Evolutionary conservation across 2,888 invertebrate genomes (phyloP), one percentile per base, ranked within the genome.

Genomic region (Lobophora halterata): DNA sequence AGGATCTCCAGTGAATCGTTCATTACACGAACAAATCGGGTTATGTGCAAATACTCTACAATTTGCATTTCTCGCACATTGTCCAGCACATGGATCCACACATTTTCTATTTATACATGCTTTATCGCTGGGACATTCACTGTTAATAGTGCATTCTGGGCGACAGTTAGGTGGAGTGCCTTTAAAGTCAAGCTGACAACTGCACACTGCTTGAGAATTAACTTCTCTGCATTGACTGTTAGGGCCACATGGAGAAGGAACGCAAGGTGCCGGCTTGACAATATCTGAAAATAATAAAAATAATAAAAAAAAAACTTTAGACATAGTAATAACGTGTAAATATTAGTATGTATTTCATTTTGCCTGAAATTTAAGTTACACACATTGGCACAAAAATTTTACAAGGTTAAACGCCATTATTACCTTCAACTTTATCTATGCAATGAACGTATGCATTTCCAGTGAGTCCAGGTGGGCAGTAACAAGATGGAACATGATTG

Each of bases 11-110:
- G 93, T 93, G 58, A 89, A 91, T 31, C 91, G 90, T 7, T 90
- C 77, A 46, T 91, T 90, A 66, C 95, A 95, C 9, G 92, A 91
- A 67, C 95, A 95, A 49, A 94, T 90, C 1, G 96, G 95, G 65
- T 93, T 94, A 64, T 96, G 96, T 58, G 93, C 93, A 45, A 93
- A 91, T 10, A 95, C 95, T 71, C 92, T 91, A 56, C 96, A 96
- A 35, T 91, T 89, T 5, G 96, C 93, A 61, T 92, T 93, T 51
- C 91, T 89, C 8, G 94, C 96, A 61, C 96, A 96, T 23, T 93
- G 91, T 28, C 93, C 93, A 1, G 90, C 88, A 56, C 95, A 96
- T 5, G 95, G 95, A 77, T 95, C 92, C 29, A 90, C 88, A 65
- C 95, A 96, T 78, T 92, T 93, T 46, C 91, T 90, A 53, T 92